A percentile compares a stretch with the other conserved stretches of the same genome.
These are phyloP conservation scores for Saccopteryx leptura DNA, from an alignment of 2,113 vertebrate genomes.

Conservation along the genomic window DNA sequence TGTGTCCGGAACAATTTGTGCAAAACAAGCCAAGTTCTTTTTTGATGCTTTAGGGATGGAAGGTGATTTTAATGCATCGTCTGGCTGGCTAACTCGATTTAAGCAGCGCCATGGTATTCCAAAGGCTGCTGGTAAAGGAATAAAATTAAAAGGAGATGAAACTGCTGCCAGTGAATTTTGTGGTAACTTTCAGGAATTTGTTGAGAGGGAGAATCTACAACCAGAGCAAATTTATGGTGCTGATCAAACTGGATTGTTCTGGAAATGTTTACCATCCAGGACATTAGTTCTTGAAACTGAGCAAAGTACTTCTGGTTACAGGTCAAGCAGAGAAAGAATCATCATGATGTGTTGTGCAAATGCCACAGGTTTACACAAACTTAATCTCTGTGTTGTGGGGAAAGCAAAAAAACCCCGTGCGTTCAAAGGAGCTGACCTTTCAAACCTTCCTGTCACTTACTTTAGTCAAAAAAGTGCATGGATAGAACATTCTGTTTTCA, in stretches of 20 bases:
- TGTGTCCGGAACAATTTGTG: constrained; percentile 82
- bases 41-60: constrained; percentile 85
- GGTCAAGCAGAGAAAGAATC: constrained; percentile 83
- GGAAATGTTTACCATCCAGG: constrained; percentile 82
- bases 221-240: constrained; percentile 85
- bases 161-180: constrained; percentile 82
- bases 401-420: constrained; percentile 84
- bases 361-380: constrained; percentile 85
- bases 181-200: constrained; percentile 79
- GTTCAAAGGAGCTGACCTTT: constrained; percentile 82
- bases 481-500: constrained; percentile 82
- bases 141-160: constrained; percentile 83
- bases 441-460: constrained; percentile 83
- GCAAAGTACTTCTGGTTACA: constrained; percentile 70
- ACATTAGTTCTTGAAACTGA: constrained; percentile 76
- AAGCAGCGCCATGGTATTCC: constrained; percentile 85
- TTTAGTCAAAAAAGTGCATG: constrained; percentile 84
- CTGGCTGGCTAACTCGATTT: constrained; percentile 85
- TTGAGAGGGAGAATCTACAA: constrained; percentile 81
- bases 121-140: constrained; percentile 80
- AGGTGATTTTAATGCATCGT: constrained; percentile 84
- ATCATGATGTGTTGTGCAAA: constrained; percentile 85
- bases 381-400: constrained; percentile 85
- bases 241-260: constrained; percentile 84
- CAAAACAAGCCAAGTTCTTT: constrained; percentile 84